Evolutionary conservation across 2,113 vertebrate genomes (phyloP), one percentile per base, ranked within the genome.

Genomic region (Heterochromis multidens): DNA sequence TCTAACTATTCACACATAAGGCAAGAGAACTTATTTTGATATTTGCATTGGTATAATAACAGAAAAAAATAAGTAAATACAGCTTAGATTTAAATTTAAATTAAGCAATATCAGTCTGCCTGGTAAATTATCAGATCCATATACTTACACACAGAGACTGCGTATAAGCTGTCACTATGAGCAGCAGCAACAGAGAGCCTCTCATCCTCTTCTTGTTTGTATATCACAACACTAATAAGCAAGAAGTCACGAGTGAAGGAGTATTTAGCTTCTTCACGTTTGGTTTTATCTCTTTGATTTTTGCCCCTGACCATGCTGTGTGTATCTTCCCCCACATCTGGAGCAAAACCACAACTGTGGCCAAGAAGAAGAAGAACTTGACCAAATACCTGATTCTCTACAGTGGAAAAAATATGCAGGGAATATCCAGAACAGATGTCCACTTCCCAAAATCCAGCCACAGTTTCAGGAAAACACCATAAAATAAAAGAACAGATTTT

Each of bases 331-430:
- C 25, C 33, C n/a, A 57, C 19, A 84, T 60, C 78, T 85, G 80
- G 46, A 81, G 31, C 14, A 40, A 65, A 70, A 65, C 49, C 62
- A 6, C 1, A 74, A n/a, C 4, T 27, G 57, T 33, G 54, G 27
- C 49, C 29, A 35, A 57, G 29, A 7, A 7, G 40, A 31, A 70
- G 6, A 17, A 77, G 52, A 70, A 57, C 21, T 63, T 33, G 56
- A 61, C 1, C 6, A 79, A 88, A 96, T 95, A 63, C 91, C 93
- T 81, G 94, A 95, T 95, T 95, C 79, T 93, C 86, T 84, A 62
- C 90, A 90, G 93, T 81, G 63, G 87, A 93, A 94, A 91, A 94
- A 86, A 82, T 90, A 87, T 92, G 91, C 78, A 77, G 85, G 59
- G 81, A 89, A 77, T 46, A 88, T 83, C 72, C 33, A 43, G 17